Evolutionary conservation across 2,113 vertebrate species (phyloP), one percentile per base, ranked within the genome.

Genomic region (Pleuronectes platessa): DNA sequence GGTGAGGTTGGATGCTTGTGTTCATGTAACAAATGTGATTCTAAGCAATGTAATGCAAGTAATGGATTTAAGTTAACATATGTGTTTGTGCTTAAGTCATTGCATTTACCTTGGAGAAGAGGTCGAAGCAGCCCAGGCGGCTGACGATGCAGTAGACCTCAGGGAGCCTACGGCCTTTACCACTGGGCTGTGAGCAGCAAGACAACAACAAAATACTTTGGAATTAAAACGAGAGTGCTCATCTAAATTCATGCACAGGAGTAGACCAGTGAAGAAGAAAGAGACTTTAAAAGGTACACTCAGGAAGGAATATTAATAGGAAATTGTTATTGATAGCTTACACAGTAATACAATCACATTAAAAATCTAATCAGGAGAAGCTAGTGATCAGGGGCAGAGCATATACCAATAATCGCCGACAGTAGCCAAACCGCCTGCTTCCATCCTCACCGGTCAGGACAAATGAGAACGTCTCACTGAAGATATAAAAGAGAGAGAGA

Each of bases 71-170:
- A 8, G 5, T 20, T 51, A 23, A 42, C 51, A 26, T 59, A 15
- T 61, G 17, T 49, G 55, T 23, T n/a, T 42, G 40, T 42, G 40
- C 40, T 67, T 24, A 23, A 53, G 26, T 55, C 11, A 7, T 13
- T 7, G 0, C 49, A n/a, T 61, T 24, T 92, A 98, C 98, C 96
- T 98, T 99, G 2, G 98, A 99, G 86, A 99, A 99, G 85, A 99
- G 97, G 84, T 96, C 97, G 81, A 99, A 99, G 92, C 98, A 99
- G 24, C 98, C 97, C 64, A 99, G 95, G 26, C 97, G 96, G 90
- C 98, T 99, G 85, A 99, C 96, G 18, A 99, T 98, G 92, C 98
- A 99, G 94, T 99, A 99, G 40, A 99, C 98, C 86, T 99, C 98
- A 18, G 98, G 98, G 56, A 99, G 96, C 68, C 97, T 94, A 65